Conservation (phyloP, 1,140 invertebrate genomes). For the Gryon sp. region DNA sequence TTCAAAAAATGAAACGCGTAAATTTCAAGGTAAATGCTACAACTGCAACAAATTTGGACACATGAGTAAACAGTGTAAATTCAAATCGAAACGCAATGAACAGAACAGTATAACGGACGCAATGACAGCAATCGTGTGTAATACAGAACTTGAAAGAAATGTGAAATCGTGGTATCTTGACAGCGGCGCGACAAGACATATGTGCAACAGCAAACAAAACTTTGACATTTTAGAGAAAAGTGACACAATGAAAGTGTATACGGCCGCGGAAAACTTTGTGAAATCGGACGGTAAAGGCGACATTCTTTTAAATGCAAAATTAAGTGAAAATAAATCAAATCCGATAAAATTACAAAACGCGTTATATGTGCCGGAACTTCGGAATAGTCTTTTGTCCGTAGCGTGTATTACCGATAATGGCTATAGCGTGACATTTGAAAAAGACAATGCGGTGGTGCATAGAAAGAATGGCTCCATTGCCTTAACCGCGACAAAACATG, state of each 20-base stretch:
- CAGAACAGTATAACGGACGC: conserved; percentile 8
- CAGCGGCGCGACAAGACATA: conserved; percentile 57
- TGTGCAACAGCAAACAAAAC: conserved; percentile 42
- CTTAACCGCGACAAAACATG: conserved; percentile 17
- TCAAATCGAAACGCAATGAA: conserved; percentile 8
- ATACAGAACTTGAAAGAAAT: conserved; percentile 10
- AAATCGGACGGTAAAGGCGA: conserved; percentile 33
- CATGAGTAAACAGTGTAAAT: conserved; percentile 21
- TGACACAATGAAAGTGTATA: conserved; percentile 28
- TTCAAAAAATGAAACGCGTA: neutral
- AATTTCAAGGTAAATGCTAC: conserved; percentile 28
- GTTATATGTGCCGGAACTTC: conserved; percentile 44
- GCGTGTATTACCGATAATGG: conserved; percentile 37
- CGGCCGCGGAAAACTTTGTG: conserved; percentile 29
- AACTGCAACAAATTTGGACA: conserved; percentile 25
- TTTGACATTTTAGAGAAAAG: conserved; percentile 14
- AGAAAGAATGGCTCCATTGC: conserved; percentile 19
- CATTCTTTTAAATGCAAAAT: conserved; percentile 18
- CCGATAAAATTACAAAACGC: conserved; percentile 43
- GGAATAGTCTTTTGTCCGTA: conserved; percentile 53
- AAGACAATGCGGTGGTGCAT: conserved; percentile 14
- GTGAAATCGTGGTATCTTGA: conserved; percentile 49
- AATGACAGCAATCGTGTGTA: conserved; percentile 26
- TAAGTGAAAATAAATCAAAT: conserved; percentile 12
- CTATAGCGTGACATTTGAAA: conserved; percentile 34